Base-by-base conservation (phyloP, 2,888 invertebrate species). In the Tridacna gigas region DNA sequence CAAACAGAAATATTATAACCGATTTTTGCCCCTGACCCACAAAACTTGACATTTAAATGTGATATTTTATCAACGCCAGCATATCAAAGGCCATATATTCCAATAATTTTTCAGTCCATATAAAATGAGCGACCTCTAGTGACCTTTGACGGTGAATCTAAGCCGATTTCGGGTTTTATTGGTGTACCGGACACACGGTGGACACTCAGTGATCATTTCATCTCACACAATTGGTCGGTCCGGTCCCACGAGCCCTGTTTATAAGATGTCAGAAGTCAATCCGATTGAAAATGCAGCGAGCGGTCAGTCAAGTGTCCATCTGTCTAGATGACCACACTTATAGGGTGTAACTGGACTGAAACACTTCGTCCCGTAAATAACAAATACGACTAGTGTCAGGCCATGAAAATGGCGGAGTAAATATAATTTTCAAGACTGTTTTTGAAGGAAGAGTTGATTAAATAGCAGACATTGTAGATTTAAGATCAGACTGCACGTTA, bases 301-400 rank as follows among this genome's bases (percentile, higher is more conserved):
- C 78, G 82, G 81, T 77, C 77, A 67, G 71, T 81, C 74, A 56
- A 85, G 85, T 83, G 88, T 85, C 88, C 88, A 88, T 88, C 88
- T 88, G 88, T 60, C 80, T 74, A 73, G 75, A 79, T 83, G 80
- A 79, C 85, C 85, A 77, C 78, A 80, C 79, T 66, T 48, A 15
- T 51, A 47, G 25, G 47, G 71, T 22, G 71, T 71, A 71, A 51
- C 71, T 71, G 71, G 47, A 48, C 47, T 71, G 37, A 4, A 37
- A 37, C 37, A 7, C 37, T 37, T 37, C 2, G 37, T 37, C 7
- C 7, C 7, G 3, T 37, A 7, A 37, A 37, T 37, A 2, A 37
- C 3, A 37, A 37, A 2, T 37, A 37, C 37, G 37, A 37, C 37
- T 37, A 37, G 3, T 37, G 2, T 7, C 37, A 37, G 2, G 37